Base-by-base conservation (phyloP, 2,113 vertebrate species). In the Vidua macroura region DNA sequence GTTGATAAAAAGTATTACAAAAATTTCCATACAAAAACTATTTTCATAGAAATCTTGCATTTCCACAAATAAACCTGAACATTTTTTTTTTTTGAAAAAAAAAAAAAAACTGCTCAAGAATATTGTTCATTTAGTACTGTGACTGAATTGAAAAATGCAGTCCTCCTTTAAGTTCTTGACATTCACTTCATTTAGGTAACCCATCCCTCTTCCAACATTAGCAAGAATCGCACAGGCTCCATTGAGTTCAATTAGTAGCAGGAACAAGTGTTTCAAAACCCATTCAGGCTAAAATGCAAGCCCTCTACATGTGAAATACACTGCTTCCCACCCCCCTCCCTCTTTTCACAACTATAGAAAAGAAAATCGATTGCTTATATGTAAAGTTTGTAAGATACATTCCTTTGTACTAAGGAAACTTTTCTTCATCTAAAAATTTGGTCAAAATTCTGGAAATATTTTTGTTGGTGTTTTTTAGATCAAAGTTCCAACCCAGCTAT, bases 1-100 rank as follows among this genome's bases (percentile, higher is more conserved):
- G 98, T 99, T 98, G 98, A 98, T 99, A 99, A 99, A 99, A 99
- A 99, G 98, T 98, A 99, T 99, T 99, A 99, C 98, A 99, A 99
- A 99, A 98, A 98, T 98, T 98, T 99, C 98, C 98, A 98, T 99
- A 99, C 98, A 99, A 99, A 99, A 99, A 98, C 98, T 97, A 98
- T 98, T 98, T 98, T 98, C 98, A 99, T 99, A 99, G 98, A 99
- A 99, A 99, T 99, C 98, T 99, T 99, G 98, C 98, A 99, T 99
- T 99, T 99, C 98, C 98, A 99, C 98, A 99, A 99, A 98, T 98
- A 98, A 99, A 99, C 98, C 98, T 98, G 98, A 99, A 98, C 98
- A 98, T 98, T 98, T 98, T 98, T 98, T 98, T 98, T 93, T 93
- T 69, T 51, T 35, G 35, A 35, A 35, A 2, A 94, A 9, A 94